Conservation (phyloP, 2,797 vertebrate genomes). For the Macropus fuliginosus region DNA sequence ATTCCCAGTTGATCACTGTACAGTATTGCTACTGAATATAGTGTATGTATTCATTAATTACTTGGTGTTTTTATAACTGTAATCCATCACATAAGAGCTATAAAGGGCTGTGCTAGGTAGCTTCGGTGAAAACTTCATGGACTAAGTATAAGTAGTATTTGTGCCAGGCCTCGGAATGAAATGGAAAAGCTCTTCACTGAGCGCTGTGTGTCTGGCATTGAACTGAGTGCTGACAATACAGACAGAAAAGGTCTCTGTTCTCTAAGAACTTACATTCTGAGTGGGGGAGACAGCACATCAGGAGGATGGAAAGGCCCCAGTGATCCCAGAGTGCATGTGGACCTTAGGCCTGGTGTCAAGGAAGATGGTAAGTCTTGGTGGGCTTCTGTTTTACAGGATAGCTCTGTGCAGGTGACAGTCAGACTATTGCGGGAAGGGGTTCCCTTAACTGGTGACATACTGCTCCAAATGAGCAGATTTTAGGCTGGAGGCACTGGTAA, state of each 20-base stretch:
- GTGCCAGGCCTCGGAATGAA: too few species aligned
- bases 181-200: neutral
- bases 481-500: neutral
- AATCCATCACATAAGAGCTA: neutral
- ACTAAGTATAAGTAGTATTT: neutral
- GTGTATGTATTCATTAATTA: too few species aligned
- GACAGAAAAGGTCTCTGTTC: neutral
- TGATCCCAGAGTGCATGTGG: neutral
- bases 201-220: too few species aligned
- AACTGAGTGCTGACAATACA: neutral
- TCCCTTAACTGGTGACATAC: neutral
- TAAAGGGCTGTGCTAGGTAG: neutral
- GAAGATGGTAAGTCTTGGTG: neutral
- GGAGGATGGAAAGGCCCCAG: neutral
- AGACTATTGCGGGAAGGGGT: neutral
- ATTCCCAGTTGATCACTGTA: too few species aligned
- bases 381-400: neutral
- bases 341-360: neutral
- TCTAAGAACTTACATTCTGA: neutral
- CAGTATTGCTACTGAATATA: too few species aligned
- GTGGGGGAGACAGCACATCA: neutral
- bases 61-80: too few species aligned
- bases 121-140: neutral
- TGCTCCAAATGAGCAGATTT: neutral
- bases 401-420: neutral